These are phyloP conservation scores for Thryonomys swinderianus DNA, from an alignment of 2,113 vertebrate species.

Conservation along the genomic window DNA sequence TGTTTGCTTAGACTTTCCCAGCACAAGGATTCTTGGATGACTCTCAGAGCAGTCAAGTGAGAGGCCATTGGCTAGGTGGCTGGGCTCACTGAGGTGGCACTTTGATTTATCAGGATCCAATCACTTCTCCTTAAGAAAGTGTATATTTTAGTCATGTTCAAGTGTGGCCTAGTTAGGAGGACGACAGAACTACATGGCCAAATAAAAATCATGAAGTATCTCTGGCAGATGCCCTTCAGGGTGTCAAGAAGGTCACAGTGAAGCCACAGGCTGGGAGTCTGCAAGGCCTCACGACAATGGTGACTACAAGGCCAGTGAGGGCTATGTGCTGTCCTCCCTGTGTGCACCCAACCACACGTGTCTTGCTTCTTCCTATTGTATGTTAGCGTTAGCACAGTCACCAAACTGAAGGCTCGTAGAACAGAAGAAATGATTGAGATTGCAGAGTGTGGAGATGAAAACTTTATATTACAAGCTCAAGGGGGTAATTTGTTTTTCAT, in stretches of 20 bases:
- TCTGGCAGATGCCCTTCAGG: accelerated
- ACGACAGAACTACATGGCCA: neutral
- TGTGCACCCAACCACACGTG: slow-evolving; percentile 32
- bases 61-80: neutral
- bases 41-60: neutral
- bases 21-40: neutral
- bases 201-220: neutral
- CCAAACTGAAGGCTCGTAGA: slow-evolving; percentile 77
- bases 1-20: neutral
- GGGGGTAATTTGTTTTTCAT: slow-evolving; percentile 83
- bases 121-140: neutral
- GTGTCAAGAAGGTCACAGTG: accelerated
- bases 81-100: neutral
- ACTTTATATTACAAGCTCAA: slow-evolving; percentile 78
- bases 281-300: no score
- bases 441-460: slow-evolving; percentile 70
- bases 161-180: neutral
- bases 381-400: slow-evolving; percentile 64
- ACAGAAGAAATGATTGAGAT: slow-evolving; percentile 75
- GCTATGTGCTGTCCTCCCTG: slow-evolving; percentile 9
- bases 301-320: neutral
- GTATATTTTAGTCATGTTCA: neutral
- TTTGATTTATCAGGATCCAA: slow-evolving; percentile 29
- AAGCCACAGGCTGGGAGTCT: neutral
- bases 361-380: slow-evolving; percentile 33